Conservation (phyloP, 2,888 invertebrate genomes). For the Polyommatus iphigenia region DNA sequence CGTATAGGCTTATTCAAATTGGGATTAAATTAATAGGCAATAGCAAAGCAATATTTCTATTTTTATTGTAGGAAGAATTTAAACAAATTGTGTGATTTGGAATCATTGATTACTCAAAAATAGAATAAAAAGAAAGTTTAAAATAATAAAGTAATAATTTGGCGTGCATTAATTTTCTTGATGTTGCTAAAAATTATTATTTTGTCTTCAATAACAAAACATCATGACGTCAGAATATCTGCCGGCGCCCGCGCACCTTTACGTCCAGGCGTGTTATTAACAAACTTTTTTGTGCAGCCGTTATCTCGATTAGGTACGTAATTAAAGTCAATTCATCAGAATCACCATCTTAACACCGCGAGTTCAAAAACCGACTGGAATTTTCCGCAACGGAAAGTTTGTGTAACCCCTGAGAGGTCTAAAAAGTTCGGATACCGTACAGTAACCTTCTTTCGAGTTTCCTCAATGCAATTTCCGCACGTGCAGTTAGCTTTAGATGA, state of each 20-base stretch:
- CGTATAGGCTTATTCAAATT: too few species aligned
- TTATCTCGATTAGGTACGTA: neutral
- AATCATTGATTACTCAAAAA: too few species aligned
- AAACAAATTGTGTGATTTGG: too few species aligned
- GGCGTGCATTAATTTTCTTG: too few species aligned
- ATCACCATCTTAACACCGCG: neutral
- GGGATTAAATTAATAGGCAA: too few species aligned
- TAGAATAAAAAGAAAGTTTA: too few species aligned
- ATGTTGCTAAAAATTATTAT: too few species aligned
- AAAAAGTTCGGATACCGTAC: constrained; percentile 2
- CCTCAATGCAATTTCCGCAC: neutral
- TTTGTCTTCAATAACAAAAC: too few species aligned
- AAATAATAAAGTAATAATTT: too few species aligned
- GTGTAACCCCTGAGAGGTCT: neutral
- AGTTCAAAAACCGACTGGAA: constrained; percentile 19
- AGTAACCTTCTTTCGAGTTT: neutral
- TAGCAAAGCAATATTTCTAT: too few species aligned
- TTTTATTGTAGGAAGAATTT: too few species aligned
- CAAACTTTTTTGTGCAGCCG: neutral
- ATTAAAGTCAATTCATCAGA: constrained; percentile 13
- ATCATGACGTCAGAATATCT: neutral
- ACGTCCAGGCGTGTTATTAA: neutral
- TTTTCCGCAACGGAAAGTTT: neutral
- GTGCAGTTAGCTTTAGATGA: neutral
- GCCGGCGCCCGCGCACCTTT: neutral